Conservation (phyloP, 2,113 vertebrate species). For the Dermatemys mawii region DNA sequence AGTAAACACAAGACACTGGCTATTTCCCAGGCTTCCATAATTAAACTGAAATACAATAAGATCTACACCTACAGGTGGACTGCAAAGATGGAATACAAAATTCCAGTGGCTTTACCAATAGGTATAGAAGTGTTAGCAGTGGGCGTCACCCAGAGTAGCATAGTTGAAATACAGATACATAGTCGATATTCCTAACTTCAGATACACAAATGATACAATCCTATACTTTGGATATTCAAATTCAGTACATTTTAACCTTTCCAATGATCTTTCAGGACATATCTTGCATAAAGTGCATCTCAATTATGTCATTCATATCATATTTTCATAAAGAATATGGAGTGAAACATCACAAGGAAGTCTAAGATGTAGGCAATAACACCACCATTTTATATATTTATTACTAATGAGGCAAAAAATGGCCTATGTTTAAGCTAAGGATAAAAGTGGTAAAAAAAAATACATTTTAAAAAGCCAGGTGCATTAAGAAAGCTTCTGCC, state of each 20-base stretch:
- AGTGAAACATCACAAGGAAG: background rate
- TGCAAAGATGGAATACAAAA: background rate
- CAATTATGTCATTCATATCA: too few relatives aligned
- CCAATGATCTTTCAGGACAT: too few relatives aligned
- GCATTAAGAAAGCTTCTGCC: background rate
- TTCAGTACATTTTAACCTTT: too few relatives aligned
- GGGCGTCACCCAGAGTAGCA: too few relatives aligned
- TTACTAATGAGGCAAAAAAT: conserved; percentile 59
- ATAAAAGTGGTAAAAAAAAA: conserved; percentile 45
- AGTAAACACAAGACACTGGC: conserved; percentile 45
- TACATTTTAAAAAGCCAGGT: background rate
- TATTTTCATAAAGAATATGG: too few relatives aligned
- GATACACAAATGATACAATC: too few relatives aligned
- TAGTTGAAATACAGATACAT: too few relatives aligned
- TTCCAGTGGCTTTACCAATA: background rate
- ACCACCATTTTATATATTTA: conserved; percentile 54
- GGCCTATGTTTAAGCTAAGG: conserved; percentile 34
- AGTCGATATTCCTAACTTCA: too few relatives aligned
- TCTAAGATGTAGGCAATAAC: conserved; percentile 29
- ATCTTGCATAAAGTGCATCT: too few relatives aligned
- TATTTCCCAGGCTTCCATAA: background rate
- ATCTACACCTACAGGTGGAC: background rate
- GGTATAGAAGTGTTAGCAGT: background rate
- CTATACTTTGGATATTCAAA: too few relatives aligned
- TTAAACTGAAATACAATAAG: background rate